Evolutionary conservation across 2,113 vertebrate genomes (phyloP), one percentile per base, ranked within the genome.

Genomic region (Rhodinocichla rosea): DNA sequence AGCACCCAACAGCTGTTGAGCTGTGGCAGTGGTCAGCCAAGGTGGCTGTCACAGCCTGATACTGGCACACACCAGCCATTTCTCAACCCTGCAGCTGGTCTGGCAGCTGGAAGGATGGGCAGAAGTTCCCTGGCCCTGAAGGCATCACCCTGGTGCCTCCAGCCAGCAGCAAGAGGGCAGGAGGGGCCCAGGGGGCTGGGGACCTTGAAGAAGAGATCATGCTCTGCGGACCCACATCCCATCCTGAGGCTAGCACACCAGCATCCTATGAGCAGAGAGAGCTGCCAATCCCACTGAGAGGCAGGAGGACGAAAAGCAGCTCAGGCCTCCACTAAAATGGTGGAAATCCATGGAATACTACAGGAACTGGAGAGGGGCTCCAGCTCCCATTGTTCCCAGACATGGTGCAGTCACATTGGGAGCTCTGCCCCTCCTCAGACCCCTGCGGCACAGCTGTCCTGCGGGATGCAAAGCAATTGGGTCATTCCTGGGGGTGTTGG

Each of bases 391-490:
- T n/a, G 24, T 26, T 27, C 49, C 32, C 3, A 4, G 44, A 44
- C 17, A 26, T 0, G 2, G 14, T 27, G 39, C 19, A 20, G 64
- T 15, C 32, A 11, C 2, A 3, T 32, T 18, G 21, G 32, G 73
- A 87, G 37, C 26, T 47, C 24, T 7, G 3, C 19, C 2, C 9
- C 3, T 7, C 35, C 9, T 5, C 59, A 32, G 74, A 24, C 3
- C 6, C 13, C 5, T 0, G 8, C 0, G 1, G 45, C 75, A 82
- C 3, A 37, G n/a, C 32, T 6, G 3, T 16, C 52, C 49, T 4
- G 1, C 0, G 0, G 80, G 30, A 79, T 40, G 33, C 0, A 0
- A 52, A 59, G 18, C 17, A 15, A 20, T 12, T 0, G 1, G 9
- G 22, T 10, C 1, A 3, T 65, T 89, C 32, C 42, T 47, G 45